Evolutionary conservation across 2,888 invertebrate genomes (phyloP), one percentile per base, ranked within the genome.

Genomic region (Cephus sareptanus): DNA sequence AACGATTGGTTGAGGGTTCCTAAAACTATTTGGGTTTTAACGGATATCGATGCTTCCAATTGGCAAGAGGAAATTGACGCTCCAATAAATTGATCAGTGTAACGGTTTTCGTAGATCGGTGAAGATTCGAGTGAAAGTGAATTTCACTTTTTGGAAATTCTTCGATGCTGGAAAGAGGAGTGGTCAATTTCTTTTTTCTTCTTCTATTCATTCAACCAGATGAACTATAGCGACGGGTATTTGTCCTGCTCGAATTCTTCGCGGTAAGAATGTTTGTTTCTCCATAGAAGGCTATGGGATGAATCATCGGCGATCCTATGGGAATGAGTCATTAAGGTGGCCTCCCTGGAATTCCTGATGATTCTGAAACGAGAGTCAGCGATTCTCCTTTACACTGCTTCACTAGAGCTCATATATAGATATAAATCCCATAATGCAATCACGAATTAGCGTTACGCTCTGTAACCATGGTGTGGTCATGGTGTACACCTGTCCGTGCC

Each of bases 401-500:
- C 31, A 13, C 71, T 31, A 6, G 15, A 34, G 12, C 71, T 31
- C 71, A 23, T 71, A 11, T 31, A 31, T 31, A 31, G 33, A 11
- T 31, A 23, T 34, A 84, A 86, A 85, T 85, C 84, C 80, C 76
- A 78, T 76, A 77, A 79, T 81, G 84, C 83, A 85, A 85, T 87
- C 85, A 78, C 79, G 82, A 83, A 84, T 82, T 81, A 84, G 85
- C 84, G 86, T 88, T 86, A 86, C 85, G 83, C 79, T 81, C 80
- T 76, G 81, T 84, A 86, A 81, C 81, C 83, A 84, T 81, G 82
- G 83, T 83, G 86, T 84, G 84, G 84, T 85, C 85, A 34, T 31
- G 85, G 82, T 80, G 84, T 88, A 84, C 90, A 90, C 89, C 90
- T 90, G 90, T 87, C 87, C 81, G 69, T 80, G 70, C 80, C 77